Percentiles rank a stretch among this genome's conserved stretches.
phyloP scores from a whole-genome alignment of 1,140 invertebrate species.

The Pollicipes pollicipes region DNA sequence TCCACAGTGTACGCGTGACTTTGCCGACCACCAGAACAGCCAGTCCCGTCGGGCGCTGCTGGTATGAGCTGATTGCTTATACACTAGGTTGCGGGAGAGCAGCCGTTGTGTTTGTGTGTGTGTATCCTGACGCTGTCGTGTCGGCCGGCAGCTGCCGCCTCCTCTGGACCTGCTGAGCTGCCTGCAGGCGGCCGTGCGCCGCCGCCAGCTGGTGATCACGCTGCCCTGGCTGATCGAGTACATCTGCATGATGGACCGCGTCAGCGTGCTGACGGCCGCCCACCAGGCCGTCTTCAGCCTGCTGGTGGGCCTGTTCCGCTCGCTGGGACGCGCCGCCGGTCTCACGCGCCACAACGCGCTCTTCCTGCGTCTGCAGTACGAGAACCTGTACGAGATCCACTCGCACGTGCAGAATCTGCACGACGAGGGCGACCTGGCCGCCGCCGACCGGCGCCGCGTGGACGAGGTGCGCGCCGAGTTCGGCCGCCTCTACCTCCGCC shows the following conservation, averaged over 20 bases:
- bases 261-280: not conserved
- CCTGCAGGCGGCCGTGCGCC: not conserved
- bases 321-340: not conserved
- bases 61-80: no score
- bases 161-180: not conserved
- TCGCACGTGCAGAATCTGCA: not conserved
- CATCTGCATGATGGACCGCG: not conserved
- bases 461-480: not conserved
- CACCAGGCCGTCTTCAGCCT: not conserved
- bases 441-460: not conserved
- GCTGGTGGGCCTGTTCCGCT: not conserved
- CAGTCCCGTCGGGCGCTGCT: no score
- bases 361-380: not conserved
- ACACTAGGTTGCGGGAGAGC: no score
- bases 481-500: not conserved
- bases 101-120: no score
- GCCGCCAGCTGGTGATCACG: not conserved
- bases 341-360: not conserved
- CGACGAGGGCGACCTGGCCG: not conserved
- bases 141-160: not conserved
- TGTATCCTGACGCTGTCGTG: no score
- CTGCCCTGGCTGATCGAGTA: slow-evolving; percentile 3
- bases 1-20: no score
- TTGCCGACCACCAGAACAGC: no score
- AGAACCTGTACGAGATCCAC: slow-evolving; percentile 3